phyloP scores from a whole-genome alignment of 2,797 vertebrate species.

The Odontamblyopus rebecca region DNA sequence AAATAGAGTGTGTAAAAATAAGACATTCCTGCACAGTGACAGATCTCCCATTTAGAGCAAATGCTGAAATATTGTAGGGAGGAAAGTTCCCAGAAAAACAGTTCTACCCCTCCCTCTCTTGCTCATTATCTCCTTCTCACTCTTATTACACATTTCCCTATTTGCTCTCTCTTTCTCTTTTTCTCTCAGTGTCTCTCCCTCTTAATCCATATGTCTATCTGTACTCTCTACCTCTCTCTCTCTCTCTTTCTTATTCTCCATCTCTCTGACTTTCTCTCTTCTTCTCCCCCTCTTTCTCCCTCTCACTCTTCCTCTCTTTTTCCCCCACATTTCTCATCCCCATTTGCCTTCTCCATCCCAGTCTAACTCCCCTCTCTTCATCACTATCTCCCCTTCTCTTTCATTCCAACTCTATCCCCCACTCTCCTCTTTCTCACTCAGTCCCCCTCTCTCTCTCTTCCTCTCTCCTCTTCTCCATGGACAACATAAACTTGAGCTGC shows the following conservation, averaged over 20 bases:
- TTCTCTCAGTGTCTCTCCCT: no score
- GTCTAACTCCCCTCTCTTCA: no score
- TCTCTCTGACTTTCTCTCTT: no score
- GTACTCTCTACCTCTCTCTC: no score
- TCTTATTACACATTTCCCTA: no score
- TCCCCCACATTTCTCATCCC: no score
- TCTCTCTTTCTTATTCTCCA: no score
- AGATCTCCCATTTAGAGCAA: slow-evolving; percentile 65
- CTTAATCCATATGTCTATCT: no score
- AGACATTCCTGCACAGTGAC: slow-evolving; percentile 66
- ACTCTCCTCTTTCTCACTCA: not conserved
- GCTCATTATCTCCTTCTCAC: no score
- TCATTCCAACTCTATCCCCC: not conserved
- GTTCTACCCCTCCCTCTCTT: slow-evolving; percentile 3
- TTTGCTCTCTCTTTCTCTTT: slow-evolving; percentile 7
- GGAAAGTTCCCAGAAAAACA: slow-evolving; percentile 65
- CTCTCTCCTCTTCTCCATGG: slow-evolving; percentile 55
- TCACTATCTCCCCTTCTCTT: no score
- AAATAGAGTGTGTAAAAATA: slow-evolving; percentile 72
- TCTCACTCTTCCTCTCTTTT: not conserved
- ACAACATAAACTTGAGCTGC: slow-evolving; percentile 66
- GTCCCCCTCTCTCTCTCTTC: not conserved
- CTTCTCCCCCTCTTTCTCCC: not conserved
- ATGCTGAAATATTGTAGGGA: slow-evolving; percentile 67
- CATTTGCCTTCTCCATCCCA: no score